A percentile compares a stretch with the other conserved stretches of the same genome.
phyloP scores from a whole-genome alignment of 2,113 vertebrate species.

The Hippocampus mohnikei region DNA sequence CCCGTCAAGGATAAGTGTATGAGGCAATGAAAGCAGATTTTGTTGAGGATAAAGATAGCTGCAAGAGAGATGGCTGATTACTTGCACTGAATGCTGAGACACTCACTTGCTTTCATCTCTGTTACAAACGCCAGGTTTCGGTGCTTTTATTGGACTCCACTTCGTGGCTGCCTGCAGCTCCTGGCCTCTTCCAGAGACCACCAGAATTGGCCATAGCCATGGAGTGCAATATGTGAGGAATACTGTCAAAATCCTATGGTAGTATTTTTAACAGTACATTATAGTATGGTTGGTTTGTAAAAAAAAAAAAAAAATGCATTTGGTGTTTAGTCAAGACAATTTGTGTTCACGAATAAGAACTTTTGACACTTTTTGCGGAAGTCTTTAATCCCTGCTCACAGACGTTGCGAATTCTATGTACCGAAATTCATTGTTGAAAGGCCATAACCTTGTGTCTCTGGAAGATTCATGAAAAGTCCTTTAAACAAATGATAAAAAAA shows the following conservation, averaged over 20 bases:
- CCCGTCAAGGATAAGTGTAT: constrained; percentile 34
- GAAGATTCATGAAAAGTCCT: neutral
- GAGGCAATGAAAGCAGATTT: constrained; percentile 48
- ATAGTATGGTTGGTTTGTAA: too few relatives aligned
- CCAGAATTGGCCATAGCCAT: constrained; percentile 35
- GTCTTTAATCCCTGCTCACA: neutral
- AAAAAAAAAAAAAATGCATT: neutral
- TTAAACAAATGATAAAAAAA: neutral
- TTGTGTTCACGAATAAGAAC: neutral
- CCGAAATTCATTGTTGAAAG: neutral
- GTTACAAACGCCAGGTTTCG: constrained; percentile 38
- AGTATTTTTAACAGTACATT: too few relatives aligned
- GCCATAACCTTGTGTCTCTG: neutral
- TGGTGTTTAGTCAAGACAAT: neutral
- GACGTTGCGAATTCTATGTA: neutral
- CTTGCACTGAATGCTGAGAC: constrained; percentile 53
- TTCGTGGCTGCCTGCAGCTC: constrained; percentile 41
- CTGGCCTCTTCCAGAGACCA: constrained; percentile 17
- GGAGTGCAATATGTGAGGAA: constrained; percentile 22
- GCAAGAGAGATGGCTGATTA: constrained; percentile 50
- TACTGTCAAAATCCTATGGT: neutral
- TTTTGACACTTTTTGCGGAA: neutral
- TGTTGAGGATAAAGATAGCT: constrained; percentile 58
- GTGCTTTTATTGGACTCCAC: constrained; percentile 40
- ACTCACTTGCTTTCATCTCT: constrained; percentile 54